phyloP scores from a whole-genome alignment of 1,140 invertebrate species.

The Aphidius ervi region DNA sequence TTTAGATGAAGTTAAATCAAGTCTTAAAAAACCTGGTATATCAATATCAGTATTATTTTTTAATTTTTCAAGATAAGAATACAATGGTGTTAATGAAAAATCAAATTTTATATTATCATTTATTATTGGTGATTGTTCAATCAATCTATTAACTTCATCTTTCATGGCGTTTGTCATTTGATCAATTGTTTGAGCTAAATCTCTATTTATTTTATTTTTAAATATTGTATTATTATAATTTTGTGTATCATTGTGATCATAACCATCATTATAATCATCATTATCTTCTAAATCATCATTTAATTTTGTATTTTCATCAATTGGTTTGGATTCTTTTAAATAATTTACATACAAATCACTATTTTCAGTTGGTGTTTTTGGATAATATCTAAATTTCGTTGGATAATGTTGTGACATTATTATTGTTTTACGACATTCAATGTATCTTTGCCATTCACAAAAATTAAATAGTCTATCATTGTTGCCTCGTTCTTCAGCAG shows the following conservation, averaged over 20 bases:
- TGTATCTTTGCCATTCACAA: constrained; percentile 60
- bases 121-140: constrained; percentile 16
- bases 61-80: constrained; percentile 40
- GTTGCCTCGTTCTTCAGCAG: constrained; percentile 27
- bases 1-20: constrained; percentile 39
- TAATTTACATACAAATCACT: constrained; percentile 37
- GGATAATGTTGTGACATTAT: constrained; percentile 55
- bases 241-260: constrained; percentile 19
- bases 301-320: not conserved
- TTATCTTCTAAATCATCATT: constrained; percentile 19
- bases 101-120: constrained; percentile 32
- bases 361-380: constrained; percentile 26
- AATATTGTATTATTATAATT: constrained; percentile 27
- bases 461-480: constrained; percentile 57
- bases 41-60: constrained; percentile 31
- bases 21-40: constrained; percentile 34
- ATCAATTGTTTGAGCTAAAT: constrained; percentile 20
- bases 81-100: constrained; percentile 41
- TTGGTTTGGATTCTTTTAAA: constrained; percentile 25
- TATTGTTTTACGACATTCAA: constrained; percentile 57
- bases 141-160: constrained; percentile 32
- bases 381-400: constrained; percentile 45
- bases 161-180: constrained; percentile 19
- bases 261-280: constrained; percentile 17
- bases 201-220: not conserved